Base-by-base conservation (phyloP, 2,113 vertebrate genomes). In the Scatophagus argus region DNA sequence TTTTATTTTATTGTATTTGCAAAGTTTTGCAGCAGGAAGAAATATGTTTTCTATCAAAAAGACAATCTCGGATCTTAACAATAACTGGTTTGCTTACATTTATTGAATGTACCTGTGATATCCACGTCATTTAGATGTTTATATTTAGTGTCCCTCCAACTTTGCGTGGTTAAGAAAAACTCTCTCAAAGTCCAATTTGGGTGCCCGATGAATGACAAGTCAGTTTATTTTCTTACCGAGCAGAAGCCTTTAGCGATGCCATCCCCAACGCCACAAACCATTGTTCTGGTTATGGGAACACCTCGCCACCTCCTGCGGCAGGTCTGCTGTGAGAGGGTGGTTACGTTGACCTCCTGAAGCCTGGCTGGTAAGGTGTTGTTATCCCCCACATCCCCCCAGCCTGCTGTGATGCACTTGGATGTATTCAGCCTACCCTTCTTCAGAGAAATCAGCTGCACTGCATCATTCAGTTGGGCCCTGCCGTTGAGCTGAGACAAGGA, bases 291-390 rank as follows among this genome's bases (percentile, higher is more conserved):
- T 49, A 93, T 86, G 9, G 61, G 54, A 51, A 85, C 70, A 0
- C 0, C 0, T 14, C 43, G 0, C 89, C 91, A 93, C 80, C 63
- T 71, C 0, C 16, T 39, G 0, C 39, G n/a, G 70, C 93, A 94
- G 1, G 39, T 64, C 2, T 0, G 2, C 12, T 4, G 49, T 8
- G 68, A 7, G 21, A 90, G 68, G 29, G 43, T 59, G 17, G 93
- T 94, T 17, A 89, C 81, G 0, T 92, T 92, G 66, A 94, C 78
- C 39, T 83, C 80, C 74, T 91, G 93, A 32, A 94, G 92, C 3
- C 23, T 86, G 41, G 16, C 67, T 8, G 92, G 17, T 16, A 77
- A 3, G 8, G 89, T 91, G 0, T 5, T 32, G 58, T 92, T 89
- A 32, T 93, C 87, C 0, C 63, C 81, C 19, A 93, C 29, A 7